Evolutionary conservation across 2,797 vertebrate genomes (phyloP).

Genomic region (Sebastes iracundus): DNA sequence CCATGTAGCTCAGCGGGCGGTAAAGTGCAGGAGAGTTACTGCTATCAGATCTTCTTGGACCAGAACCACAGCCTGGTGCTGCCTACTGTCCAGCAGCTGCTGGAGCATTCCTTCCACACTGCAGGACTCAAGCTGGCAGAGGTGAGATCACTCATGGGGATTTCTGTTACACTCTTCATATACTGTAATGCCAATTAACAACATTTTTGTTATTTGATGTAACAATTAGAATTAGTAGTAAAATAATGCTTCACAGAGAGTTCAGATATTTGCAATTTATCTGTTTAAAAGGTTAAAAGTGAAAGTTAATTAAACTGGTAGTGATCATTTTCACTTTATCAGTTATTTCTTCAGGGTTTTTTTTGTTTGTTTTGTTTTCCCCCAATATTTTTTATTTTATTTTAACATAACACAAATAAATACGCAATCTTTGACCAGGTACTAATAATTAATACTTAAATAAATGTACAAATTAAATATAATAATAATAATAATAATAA

Average conservation of each 20-base stretch:
- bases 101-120: conserved; percentile 83
- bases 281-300: background rate
- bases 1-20: conserved; percentile 60
- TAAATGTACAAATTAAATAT: background rate
- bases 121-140: conserved; percentile 77
- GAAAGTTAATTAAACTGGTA: background rate
- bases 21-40: conserved; percentile 82
- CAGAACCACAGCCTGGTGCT: conserved; percentile 82
- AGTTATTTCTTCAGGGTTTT: too few relatives aligned
- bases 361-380: too few relatives aligned
- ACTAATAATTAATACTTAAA: too few relatives aligned
- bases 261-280: background rate
- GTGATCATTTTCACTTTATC: background rate
- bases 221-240: background rate
- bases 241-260: background rate
- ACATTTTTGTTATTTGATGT: background rate
- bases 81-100: conserved; percentile 82
- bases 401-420: too few relatives aligned
- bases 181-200: background rate
- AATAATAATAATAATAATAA: too few relatives aligned
- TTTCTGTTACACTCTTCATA: background rate
- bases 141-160: conserved; percentile 42
- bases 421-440: too few relatives aligned
- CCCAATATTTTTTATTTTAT: too few relatives aligned
- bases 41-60: conserved; percentile 86